A percentile compares a stretch with the other conserved stretches of the same genome.
These are phyloP conservation scores for Gila orcuttii DNA, from an alignment of 2,113 vertebrate species.

Conservation along the genomic window DNA sequence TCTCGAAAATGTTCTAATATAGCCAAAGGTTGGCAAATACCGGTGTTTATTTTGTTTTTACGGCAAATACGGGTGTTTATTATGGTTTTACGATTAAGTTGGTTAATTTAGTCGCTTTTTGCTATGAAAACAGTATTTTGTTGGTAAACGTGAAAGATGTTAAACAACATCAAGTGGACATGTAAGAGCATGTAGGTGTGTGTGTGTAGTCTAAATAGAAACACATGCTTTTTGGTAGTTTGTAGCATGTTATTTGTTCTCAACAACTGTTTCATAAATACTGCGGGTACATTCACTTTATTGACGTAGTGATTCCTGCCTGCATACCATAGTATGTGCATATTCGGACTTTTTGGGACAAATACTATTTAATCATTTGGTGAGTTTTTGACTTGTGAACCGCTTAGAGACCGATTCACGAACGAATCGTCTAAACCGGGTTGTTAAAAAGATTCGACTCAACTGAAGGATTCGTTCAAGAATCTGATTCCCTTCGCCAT, in stretches of 20 bases:
- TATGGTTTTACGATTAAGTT: neutral
- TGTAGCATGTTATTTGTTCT: too few relatives aligned
- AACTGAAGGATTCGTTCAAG: neutral
- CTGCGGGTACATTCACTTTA: neutral
- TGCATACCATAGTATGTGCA: neutral
- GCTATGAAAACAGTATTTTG: too few relatives aligned
- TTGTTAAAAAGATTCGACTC: neutral
- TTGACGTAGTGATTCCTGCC: neutral
- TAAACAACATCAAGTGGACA: too few relatives aligned
- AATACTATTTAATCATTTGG: neutral
- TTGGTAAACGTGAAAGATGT: too few relatives aligned
- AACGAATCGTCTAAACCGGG: neutral
- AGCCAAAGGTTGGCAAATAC: neutral
- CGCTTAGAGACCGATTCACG: neutral
- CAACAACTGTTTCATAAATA: neutral
- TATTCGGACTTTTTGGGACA: neutral
- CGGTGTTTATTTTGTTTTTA: neutral
- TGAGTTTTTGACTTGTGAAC: neutral
- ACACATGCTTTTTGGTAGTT: too few relatives aligned
- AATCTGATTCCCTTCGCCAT: neutral
- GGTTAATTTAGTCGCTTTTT: too few relatives aligned
- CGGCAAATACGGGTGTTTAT: neutral
- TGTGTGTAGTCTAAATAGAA: too few relatives aligned
- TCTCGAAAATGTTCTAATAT: neutral
- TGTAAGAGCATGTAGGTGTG: too few relatives aligned